Percentiles rank a stretch among this genome's conserved stretches.
Conservation (phyloP, 2,888 invertebrate genomes). For the Lasius platythorax region DNA sequence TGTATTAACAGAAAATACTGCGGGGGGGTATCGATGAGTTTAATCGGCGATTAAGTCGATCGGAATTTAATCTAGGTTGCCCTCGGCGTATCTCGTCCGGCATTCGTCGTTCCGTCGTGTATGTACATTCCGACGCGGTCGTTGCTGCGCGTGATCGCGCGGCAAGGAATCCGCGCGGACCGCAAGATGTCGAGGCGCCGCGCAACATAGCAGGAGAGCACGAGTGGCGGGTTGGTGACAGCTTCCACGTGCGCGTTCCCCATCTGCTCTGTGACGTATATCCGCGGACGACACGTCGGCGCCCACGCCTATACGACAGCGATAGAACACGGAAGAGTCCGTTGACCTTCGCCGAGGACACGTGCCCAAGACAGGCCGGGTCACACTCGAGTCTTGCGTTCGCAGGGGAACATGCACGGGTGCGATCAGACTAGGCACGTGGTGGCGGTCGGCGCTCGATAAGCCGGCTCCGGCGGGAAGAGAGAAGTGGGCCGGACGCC, state of each 20-base stretch:
- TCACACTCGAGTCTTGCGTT: constrained; percentile 83
- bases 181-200: constrained; percentile 79
- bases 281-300: background rate
- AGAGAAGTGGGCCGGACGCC: background rate
- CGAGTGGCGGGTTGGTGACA: constrained; percentile 20
- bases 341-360: constrained; percentile 83
- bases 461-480: background rate
- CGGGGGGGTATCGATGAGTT: background rate
- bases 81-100: background rate
- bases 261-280: background rate
- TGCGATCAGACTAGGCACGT: constrained; percentile 67
- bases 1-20: background rate
- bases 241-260: background rate
- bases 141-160: constrained; percentile 27
- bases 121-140: constrained; percentile 18
- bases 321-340: constrained; percentile 67
- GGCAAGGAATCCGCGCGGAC: constrained; percentile 70
- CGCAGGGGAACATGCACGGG: constrained; percentile 78
- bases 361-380: constrained; percentile 83
- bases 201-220: constrained; percentile 74
- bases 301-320: background rate
- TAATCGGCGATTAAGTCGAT: background rate
- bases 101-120: background rate
- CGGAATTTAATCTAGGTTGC: background rate
- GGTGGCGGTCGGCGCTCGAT: constrained; percentile 53